Evolutionary conservation across 92 coral and sea anemone genomes (phyloP), one percentile per base, ranked within the genome.

Genomic region (Palythoa caribaeorum): DNA sequence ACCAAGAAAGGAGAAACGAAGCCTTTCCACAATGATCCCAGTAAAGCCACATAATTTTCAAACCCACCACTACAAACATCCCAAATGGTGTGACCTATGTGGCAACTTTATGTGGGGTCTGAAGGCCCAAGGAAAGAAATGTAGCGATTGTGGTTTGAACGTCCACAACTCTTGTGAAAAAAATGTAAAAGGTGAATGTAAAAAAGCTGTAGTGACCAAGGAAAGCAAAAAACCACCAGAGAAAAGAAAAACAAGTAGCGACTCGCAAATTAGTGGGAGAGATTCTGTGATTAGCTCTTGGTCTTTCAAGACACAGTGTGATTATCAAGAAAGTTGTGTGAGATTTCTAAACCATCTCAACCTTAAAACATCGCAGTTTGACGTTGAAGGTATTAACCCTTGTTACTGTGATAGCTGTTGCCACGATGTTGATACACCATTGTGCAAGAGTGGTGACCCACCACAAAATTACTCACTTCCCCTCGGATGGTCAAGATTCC

Each of bases 41-140:
- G 47, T 38, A 66, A 89, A 87, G 73, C 84, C 88, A 16, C 99
- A 97, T 63, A 80, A 57, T 60, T 97, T 97, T 69, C 93, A 93
- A 50, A 88, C 90, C 17, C 94, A 97, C 72, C 90, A 94, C 51
- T 97, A 97, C 80, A 97, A 94, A 78, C 96, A 97, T 83, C 98
- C 98, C 14, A 97, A 97, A 80, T 97, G 99, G 99, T 97, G 99
- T 87, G 96, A 93, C 20, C 90, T 95, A 71, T 97, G 99, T 90
- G 94, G 96, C 5, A 69, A 77, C 48, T 97, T 97, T 77, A 95
- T 97, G 96, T 97, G 99, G 99, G 99, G 99, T 55, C 66, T 97
- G 16, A 95, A 93, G 90, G 94, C 88, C 37, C 99, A 97, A 70
- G 99, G 99, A 1, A 93, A 94, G 95, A 92, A 89, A 68, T 97